Conservation (phyloP, 2,113 vertebrate species). For the Nanorana parkeri region DNA sequence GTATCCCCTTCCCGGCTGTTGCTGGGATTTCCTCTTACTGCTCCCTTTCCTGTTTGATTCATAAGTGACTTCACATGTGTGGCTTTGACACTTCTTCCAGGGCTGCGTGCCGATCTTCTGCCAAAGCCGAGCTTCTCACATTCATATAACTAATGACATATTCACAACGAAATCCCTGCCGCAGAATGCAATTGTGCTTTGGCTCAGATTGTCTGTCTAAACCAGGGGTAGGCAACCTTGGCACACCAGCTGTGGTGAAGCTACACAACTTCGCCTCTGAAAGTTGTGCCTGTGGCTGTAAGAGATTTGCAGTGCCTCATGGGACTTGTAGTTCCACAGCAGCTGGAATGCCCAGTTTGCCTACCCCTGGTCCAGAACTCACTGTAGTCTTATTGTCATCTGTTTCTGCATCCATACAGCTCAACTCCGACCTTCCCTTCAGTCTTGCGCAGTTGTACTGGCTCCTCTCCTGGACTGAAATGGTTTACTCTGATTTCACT, state of each 20-base stretch:
- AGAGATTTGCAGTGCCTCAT: no score
- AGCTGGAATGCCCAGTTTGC: no score
- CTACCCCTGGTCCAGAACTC: neutral
- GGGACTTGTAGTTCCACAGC: no score
- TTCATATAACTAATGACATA: neutral
- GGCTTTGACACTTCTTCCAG: slow-evolving; percentile 5
- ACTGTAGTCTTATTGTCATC: neutral
- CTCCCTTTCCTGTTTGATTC: slow-evolving; percentile 44
- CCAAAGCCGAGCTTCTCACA: neutral
- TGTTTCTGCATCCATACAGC: no score
- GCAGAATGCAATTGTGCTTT: neutral
- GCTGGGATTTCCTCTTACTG: slow-evolving; percentile 43
- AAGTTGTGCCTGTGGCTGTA: no score
- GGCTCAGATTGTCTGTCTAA: no score
- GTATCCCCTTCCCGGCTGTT: slow-evolving; percentile 14
- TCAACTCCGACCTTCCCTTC: no score
- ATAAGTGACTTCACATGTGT: slow-evolving; percentile 28
- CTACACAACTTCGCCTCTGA: no score
- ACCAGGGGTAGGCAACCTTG: no score
- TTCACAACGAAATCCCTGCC: neutral
- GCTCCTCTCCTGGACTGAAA: neutral
- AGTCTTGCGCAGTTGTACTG: no score
- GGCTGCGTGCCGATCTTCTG: neutral
- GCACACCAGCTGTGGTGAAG: no score
- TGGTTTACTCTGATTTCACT: neutral